These are phyloP conservation scores for Palythoa caribaeorum DNA, from an alignment of 92 coral and sea anemone genomes.

Conservation along the genomic window DNA sequence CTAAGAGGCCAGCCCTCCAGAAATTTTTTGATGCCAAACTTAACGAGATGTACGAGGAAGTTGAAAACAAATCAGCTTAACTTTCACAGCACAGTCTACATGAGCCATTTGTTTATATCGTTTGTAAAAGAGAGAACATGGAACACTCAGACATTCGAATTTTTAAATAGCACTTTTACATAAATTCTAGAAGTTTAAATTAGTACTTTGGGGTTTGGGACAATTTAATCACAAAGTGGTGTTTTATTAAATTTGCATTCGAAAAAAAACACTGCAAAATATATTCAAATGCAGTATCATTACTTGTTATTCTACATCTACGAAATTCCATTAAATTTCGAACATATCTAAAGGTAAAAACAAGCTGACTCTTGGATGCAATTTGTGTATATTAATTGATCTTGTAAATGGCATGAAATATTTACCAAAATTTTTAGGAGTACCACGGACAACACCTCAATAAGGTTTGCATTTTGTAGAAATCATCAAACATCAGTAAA, in stretches of 20 bases:
- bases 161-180: neutral
- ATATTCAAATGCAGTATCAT: neutral
- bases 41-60: constrained; percentile 69
- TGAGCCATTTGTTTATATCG: neutral
- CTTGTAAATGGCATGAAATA: too few relatives aligned
- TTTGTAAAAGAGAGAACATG: neutral
- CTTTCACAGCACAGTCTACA: neutral
- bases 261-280: neutral
- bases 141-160: neutral
- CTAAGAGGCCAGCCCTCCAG: constrained; percentile 72
- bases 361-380: neutral
- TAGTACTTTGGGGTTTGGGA: neutral
- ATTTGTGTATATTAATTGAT: too few relatives aligned
- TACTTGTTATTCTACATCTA: neutral
- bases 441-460: too few relatives aligned
- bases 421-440: too few relatives aligned
- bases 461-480: too few relatives aligned
- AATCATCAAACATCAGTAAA: too few relatives aligned
- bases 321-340: neutral
- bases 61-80: constrained; percentile 36
- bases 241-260: neutral
- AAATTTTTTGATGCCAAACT: constrained; percentile 66
- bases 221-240: neutral
- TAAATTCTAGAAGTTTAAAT: neutral
- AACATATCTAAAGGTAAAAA: neutral